These are phyloP conservation scores for Xiphorhynchus elegans DNA, from an alignment of 2,113 vertebrate genomes.

Conservation along the genomic window DNA sequence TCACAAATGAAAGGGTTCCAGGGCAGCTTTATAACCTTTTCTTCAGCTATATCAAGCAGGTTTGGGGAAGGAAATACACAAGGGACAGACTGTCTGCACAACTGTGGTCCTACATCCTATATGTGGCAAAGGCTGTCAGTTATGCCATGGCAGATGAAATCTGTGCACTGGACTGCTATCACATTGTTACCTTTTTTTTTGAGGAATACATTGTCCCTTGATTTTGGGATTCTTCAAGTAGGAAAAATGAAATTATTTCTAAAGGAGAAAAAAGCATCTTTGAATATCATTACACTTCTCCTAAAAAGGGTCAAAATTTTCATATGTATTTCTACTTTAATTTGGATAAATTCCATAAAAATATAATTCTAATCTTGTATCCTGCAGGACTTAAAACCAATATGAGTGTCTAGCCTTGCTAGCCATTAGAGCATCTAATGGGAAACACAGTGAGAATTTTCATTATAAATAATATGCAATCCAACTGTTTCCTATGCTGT, in stretches of 20 bases:
- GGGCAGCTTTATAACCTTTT: constrained; percentile 37
- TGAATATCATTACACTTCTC: neutral
- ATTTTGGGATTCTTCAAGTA: neutral
- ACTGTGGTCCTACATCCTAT: neutral
- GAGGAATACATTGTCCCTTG: neutral
- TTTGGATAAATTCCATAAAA: neutral
- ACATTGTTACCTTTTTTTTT: neutral
- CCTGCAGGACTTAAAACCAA: neutral
- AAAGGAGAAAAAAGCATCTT: neutral
- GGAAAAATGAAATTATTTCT: neutral
- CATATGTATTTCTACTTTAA: neutral
- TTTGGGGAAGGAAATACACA: constrained; percentile 10
- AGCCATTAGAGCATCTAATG: constrained; percentile 13
- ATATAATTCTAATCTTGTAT: neutral
- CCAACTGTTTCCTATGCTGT: neutral
- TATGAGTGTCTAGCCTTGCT: neutral
- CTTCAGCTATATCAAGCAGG: constrained; percentile 10
- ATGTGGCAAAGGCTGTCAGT: neutral
- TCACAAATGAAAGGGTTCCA: constrained; percentile 48
- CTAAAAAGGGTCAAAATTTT: neutral
- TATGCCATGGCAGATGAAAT: neutral
- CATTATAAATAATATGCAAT: neutral
- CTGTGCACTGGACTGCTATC: neutral
- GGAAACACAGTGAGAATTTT: constrained; percentile 17
- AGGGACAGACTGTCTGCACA: constrained; percentile 14